Base-by-base conservation (phyloP, 2,888 invertebrate species). In the Drosophila histrio region DNA sequence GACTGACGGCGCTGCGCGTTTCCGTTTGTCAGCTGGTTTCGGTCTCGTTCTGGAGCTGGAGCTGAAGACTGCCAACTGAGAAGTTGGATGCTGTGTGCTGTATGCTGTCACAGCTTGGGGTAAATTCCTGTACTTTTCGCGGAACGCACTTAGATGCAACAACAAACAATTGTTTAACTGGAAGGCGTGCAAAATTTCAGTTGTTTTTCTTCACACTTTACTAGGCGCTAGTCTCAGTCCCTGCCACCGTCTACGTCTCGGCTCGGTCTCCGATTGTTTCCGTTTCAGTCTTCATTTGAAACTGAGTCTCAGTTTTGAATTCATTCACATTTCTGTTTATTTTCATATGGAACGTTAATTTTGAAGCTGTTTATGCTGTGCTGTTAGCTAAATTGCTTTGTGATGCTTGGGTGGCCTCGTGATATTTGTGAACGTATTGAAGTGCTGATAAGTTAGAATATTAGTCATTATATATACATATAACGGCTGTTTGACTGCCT, bases 111-210 rank as follows among this genome's bases (percentile, higher is more conserved):
- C 80, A 79, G 81, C 81, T 81, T 81, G 81, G 88, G 81, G 88
- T 87, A 88, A 62, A 82, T 88, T 86, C 84, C 84, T 57, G 54
- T 21, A 65, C 46, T 57, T 65, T 82, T 88, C 84, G 88, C 54
- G 64, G 80, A 86, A 76, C 72, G 77, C 72, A 57, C 77, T 62
- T 80, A 63, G 77, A 62, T 63, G 21, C 75, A 71, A 79, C 60
- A 72, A 87, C 80, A 88, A 84, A 87, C 87, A 84, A 80, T 61
- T 80, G 73, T 57, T 87, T 84, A 76, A 72, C 84, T 80, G 72
- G 76, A 80, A 73, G 67, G 72, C 82, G 72, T 83, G 80, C 80
- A 68, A 80, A 84, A 80, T 85, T 68, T 22, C 41, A 69, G 17
- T 60, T 47, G 61, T 46, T 61, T 82, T 64, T 60, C 22, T 78